Evolutionary conservation across 2,797 vertebrate genomes (phyloP).

Genomic region (Phrynocephalus guinanensis): DNA sequence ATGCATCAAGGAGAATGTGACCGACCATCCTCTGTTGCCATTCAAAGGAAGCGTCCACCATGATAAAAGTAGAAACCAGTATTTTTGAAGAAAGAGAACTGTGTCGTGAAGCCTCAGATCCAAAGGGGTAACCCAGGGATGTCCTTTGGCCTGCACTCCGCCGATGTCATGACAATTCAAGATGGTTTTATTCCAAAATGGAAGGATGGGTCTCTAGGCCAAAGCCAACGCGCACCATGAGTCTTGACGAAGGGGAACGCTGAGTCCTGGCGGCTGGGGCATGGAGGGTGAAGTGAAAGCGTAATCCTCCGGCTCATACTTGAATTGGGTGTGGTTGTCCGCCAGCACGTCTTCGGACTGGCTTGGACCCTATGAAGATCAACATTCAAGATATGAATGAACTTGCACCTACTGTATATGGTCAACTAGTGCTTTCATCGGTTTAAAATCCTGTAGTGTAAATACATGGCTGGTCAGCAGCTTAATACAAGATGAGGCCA

Average conservation of each 20-base stretch:
- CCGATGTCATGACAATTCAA: background rate
- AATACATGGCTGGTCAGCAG: background rate
- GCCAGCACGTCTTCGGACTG: conserved; percentile 79
- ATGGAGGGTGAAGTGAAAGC: conserved; percentile 81
- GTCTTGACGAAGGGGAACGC: conserved; percentile 78
- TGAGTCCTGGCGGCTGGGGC: conserved; percentile 81
- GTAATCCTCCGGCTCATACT: conserved; percentile 90
- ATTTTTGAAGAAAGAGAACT: background rate
- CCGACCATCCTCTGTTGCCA: fast-evolving
- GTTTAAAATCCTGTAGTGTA: background rate
- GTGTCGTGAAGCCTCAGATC: fast-evolving
- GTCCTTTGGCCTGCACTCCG: fast-evolving
- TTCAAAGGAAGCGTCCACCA: conserved; percentile 28
- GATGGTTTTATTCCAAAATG: conserved; percentile 29
- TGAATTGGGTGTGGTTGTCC: conserved; percentile 86
- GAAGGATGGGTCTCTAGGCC: conserved; percentile 78
- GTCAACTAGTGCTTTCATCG: too few species aligned
- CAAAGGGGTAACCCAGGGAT: background rate
- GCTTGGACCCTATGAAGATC: conserved; percentile 69
- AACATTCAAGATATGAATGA: background rate
- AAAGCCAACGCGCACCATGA: conserved; percentile 93
- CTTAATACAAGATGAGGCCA: background rate
- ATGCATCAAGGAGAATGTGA: background rate
- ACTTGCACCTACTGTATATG: background rate
- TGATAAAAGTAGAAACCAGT: conserved; percentile 28